These are phyloP conservation scores for Apamea epomidion DNA, from an alignment of 2,888 invertebrate species.

Conservation along the genomic window DNA sequence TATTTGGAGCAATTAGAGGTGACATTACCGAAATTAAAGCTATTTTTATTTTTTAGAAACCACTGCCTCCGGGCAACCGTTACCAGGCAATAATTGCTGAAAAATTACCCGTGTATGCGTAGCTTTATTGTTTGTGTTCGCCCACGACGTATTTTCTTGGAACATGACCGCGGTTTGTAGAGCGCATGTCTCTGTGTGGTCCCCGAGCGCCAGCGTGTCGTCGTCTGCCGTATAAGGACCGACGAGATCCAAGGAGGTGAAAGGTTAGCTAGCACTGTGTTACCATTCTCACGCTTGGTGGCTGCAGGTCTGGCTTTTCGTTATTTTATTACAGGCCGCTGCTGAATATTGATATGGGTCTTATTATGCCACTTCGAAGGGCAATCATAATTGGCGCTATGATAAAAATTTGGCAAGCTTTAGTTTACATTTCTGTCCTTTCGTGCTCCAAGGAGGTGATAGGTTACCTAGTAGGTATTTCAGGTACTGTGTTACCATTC, in stretches of 20 bases:
- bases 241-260: slow-evolving; percentile 77
- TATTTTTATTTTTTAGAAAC: background rate
- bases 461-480: slow-evolving; percentile 74
- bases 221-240: slow-evolving; percentile 74
- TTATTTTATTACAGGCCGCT: slow-evolving; percentile 27
- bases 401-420: background rate
- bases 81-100: background rate
- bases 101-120: slow-evolving; percentile 10
- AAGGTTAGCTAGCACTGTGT: slow-evolving; percentile 78
- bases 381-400: background rate
- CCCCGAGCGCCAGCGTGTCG: slow-evolving; percentile 70
- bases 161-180: slow-evolving; percentile 62
- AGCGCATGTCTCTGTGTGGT: slow-evolving; percentile 73
- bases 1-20: background rate
- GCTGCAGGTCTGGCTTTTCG: slow-evolving; percentile 20
- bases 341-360: slow-evolving; percentile 6
- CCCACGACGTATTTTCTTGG: slow-evolving; percentile 69
- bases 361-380: background rate
- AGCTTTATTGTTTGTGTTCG: slow-evolving; percentile 63
- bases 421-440: background rate
- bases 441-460: slow-evolving; percentile 76
- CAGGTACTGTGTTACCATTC: slow-evolving; percentile 75
- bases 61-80: background rate
- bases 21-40: background rate
- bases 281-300: slow-evolving; percentile 77